A percentile compares a stretch with the other conserved stretches of the same genome.
phyloP scores from a whole-genome alignment of 1,140 invertebrate species.

The Rhagoletis zephyria region DNA sequence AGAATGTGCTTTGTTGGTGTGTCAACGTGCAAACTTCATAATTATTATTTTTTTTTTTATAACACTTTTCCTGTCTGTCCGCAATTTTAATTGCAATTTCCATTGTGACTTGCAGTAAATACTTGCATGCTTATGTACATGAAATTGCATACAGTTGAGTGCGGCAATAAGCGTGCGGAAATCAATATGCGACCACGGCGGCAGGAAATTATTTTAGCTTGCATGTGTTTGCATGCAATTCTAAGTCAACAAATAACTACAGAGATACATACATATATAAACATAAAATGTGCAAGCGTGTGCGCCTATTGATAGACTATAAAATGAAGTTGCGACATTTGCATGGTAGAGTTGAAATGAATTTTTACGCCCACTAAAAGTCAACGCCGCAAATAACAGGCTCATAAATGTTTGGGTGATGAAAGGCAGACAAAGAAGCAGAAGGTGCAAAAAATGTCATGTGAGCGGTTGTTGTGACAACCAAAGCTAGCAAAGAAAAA shows the following conservation, averaged over 20 bases:
- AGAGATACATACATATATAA: too few relatives aligned
- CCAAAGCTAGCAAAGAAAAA: not conserved
- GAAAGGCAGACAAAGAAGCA: constrained; percentile 22
- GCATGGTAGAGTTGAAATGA: constrained; percentile 1
- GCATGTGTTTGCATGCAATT: not conserved
- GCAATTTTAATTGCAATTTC: constrained; percentile 42
- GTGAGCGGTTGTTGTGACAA: not conserved
- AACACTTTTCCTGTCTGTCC: not conserved
- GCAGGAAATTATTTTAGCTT: constrained; percentile 35
- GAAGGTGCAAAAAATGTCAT: not conserved
- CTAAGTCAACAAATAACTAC: not conserved
- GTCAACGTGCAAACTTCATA: not conserved
- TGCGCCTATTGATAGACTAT: constrained; percentile 48
- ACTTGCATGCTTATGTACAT: not conserved
- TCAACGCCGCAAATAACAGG: constrained; percentile 29
- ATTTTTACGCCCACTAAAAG: constrained; percentile 50
- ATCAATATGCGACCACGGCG: constrained; percentile 21
- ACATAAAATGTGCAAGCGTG: not conserved
- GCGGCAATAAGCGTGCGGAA: constrained; percentile 18
- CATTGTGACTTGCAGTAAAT: constrained; percentile 11
- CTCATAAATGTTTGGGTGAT: constrained; percentile 32
- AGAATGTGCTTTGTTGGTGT: not conserved
- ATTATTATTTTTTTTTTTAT: not conserved
- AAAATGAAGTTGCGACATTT: constrained; percentile 5
- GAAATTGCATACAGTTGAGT: not conserved